Base-by-base conservation (phyloP, 2,888 invertebrate genomes). In the Endotricha flammealis region DNA sequence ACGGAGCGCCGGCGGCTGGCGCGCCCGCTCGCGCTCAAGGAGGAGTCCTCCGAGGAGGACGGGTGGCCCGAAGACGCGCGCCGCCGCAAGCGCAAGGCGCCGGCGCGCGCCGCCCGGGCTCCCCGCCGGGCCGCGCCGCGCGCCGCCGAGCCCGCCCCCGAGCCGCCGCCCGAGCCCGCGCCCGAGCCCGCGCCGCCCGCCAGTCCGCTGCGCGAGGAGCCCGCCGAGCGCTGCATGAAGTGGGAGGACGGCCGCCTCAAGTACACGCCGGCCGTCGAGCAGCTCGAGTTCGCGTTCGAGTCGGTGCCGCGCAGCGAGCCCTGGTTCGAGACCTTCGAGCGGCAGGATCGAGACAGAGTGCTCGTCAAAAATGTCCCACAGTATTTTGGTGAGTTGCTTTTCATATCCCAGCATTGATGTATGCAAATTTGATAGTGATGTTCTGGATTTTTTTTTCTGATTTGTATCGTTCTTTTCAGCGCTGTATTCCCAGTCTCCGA, bases 261-360 rank as follows among this genome's bases (percentile, higher is more conserved):
- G 45, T 86, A 85, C 41, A 81, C 86, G 1, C 82, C 85, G 6
- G 80, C 82, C 27, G 87, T 92, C 29, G 89, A 91, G 42, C 89
- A 89, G 54, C 78, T 91, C 50, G 89, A 90, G 62, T 93, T 92
- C 59, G 91, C 92, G 0, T 95, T 95, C 64, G 95, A 95, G 71
- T 88, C 88, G 9, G 85, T 93, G 39, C 95, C 95, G 1, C 83
- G 77, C 20, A 89, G 90, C 12, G 94, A 94, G 61, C 89, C 93
- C 0, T 95, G 95, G 95, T 94, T 91, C 64, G 89, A 91, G 44
- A 92, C 94, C 1, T 95, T 94, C 62, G 88, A 89, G 46, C 87
- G 95, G 1, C 93, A 94, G 61, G 94, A 95, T 60, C 88, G 89
- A 31, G 91, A 92, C 9, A 89, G 90, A 44, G 90, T 92, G 44